Conservation (phyloP, 2,888 invertebrate species). For the Adelphocoris suturalis region DNA sequence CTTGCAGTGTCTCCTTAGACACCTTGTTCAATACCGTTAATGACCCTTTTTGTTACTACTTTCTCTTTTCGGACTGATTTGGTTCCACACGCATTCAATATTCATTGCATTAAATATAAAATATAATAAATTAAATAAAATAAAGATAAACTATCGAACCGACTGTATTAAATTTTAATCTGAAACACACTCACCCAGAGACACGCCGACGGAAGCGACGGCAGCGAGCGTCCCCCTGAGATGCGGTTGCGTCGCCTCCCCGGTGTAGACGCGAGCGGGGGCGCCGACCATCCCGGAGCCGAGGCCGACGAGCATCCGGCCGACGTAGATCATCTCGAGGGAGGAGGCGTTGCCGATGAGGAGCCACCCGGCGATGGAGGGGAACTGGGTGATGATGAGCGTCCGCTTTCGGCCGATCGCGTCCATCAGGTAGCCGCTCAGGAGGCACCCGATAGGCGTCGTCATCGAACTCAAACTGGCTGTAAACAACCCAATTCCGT, state of each 20-base stretch:
- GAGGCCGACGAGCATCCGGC: conserved; percentile 84
- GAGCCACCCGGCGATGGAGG: conserved; percentile 85
- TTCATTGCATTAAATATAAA: too few species aligned
- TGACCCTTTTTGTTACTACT: too few species aligned
- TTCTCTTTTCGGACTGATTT: too few species aligned
- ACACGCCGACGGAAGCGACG: conserved; percentile 86
- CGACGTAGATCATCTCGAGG: conserved; percentile 82
- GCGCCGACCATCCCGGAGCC: conserved; percentile 87
- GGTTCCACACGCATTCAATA: too few species aligned
- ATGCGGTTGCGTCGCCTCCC: conserved; percentile 86
- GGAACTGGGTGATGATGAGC: conserved; percentile 84
- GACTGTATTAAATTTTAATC: too few species aligned
- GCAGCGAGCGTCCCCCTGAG: conserved; percentile 87
- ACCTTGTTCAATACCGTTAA: too few species aligned
- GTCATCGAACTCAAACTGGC: conserved; percentile 85
- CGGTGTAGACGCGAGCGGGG: conserved; percentile 85
- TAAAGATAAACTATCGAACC: too few species aligned
- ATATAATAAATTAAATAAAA: too few species aligned
- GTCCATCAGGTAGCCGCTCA: conserved; percentile 87
- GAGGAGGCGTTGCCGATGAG: conserved; percentile 82
- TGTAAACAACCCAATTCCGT: conserved; percentile 78
- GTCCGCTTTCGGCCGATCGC: conserved; percentile 83
- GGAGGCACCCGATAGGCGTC: conserved; percentile 85
- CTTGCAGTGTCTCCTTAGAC: too few species aligned
- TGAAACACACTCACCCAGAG: conserved; percentile 80